phyloP scores from a whole-genome alignment of 2,888 invertebrate species.

The Beris morrisii region DNA sequence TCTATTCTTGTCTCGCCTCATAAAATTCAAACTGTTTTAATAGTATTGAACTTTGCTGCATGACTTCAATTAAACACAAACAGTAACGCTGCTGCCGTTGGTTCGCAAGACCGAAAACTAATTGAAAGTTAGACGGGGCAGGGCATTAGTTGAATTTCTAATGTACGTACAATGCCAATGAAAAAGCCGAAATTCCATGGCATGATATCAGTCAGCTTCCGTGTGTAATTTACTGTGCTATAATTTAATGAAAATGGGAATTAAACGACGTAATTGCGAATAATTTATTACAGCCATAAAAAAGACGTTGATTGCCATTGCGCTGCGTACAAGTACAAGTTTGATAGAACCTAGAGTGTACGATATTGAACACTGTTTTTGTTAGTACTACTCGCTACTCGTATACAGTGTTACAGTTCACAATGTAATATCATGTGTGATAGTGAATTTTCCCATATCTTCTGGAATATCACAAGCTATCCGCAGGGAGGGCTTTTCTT shows the following conservation, averaged over 20 bases:
- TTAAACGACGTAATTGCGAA: conserved; percentile 40
- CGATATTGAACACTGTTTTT: no score
- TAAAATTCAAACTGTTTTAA: conserved; percentile 29
- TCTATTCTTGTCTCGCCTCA: conserved; percentile 21
- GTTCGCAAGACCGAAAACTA: no score
- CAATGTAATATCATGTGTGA: no score
- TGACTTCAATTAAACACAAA: conserved; percentile 27
- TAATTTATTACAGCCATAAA: conserved; percentile 39
- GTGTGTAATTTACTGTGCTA: conserved; percentile 40
- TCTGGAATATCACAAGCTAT: no score
- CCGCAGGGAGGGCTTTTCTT: neutral
- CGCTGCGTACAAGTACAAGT: conserved; percentile 21
- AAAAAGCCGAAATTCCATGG: conserved; percentile 31
- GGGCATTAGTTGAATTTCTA: neutral
- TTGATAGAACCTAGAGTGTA: no score
- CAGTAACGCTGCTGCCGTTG: neutral
- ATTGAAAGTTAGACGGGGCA: neutral
- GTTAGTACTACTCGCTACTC: no score
- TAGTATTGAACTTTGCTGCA: conserved; percentile 26
- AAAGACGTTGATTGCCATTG: conserved; percentile 33
- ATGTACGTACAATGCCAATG: conserved; percentile 3
- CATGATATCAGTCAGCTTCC: conserved; percentile 39
- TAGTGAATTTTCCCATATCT: no score
- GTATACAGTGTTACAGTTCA: no score
- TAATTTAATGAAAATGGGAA: conserved; percentile 41